Percentiles rank a stretch among this genome's conserved stretches.
Conservation (phyloP, 1,140 invertebrate genomes). For the Cydia pomonella region DNA sequence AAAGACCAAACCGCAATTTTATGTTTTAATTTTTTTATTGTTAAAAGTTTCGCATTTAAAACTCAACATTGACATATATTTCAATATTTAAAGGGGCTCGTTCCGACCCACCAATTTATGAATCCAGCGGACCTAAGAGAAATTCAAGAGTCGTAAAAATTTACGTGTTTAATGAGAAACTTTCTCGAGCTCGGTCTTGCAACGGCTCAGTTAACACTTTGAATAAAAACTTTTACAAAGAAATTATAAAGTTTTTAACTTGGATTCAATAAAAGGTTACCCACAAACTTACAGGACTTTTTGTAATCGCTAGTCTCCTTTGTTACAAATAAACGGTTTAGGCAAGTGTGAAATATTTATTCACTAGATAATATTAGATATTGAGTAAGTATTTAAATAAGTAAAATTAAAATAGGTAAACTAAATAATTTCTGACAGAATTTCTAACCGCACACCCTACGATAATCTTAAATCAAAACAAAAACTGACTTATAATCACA, state of each 20-base stretch:
- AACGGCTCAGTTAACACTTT: constrained; percentile 39
- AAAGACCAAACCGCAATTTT: too few relatives aligned
- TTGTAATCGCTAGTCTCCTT: neutral
- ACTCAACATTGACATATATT: constrained; percentile 36
- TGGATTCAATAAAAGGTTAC: constrained; percentile 35
- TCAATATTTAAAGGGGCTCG: constrained; percentile 35
- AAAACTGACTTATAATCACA: too few relatives aligned
- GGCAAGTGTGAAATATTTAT: neutral
- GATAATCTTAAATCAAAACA: too few relatives aligned
- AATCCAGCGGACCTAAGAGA: constrained; percentile 34
- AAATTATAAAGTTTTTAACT: constrained; percentile 39
- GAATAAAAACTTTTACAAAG: constrained; percentile 37
- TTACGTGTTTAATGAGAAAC: constrained; percentile 40
- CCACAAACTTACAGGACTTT: constrained; percentile 12
- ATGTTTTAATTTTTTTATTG: neutral
- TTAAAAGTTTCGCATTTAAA: constrained; percentile 12
- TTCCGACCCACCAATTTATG: constrained; percentile 34
- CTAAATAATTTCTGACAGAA: too few relatives aligned
- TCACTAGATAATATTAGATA: too few relatives aligned
- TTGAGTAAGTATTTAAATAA: too few relatives aligned
- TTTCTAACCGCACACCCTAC: too few relatives aligned
- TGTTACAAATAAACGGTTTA: neutral
- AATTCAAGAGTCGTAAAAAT: constrained; percentile 41
- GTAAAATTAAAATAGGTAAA: too few relatives aligned
- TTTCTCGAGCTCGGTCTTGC: constrained; percentile 33